These are phyloP conservation scores for Philonicus albiceps DNA, from an alignment of 2,888 invertebrate species.

Conservation along the genomic window DNA sequence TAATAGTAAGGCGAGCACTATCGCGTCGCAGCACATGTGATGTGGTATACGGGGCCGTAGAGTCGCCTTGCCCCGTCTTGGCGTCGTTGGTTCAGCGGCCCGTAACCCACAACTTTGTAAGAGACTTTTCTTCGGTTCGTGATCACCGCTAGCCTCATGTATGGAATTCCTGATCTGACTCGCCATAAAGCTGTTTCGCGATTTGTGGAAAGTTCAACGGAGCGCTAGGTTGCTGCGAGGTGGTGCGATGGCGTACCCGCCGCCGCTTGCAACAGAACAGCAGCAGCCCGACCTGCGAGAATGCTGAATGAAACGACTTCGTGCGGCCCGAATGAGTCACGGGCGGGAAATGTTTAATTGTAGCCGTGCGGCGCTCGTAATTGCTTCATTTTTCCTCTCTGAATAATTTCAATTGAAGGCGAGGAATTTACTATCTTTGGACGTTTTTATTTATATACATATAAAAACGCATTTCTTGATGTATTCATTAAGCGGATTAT, in stretches of 20 bases:
- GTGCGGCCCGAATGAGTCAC: background rate
- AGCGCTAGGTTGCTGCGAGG: background rate
- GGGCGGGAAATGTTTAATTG: conserved; percentile 34
- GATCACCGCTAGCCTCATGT: conserved; percentile 2
- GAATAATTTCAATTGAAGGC: conserved; percentile 3
- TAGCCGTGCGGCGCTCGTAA: conserved; percentile 1
- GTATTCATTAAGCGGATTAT: background rate
- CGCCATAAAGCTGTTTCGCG: background rate
- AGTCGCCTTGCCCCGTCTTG: background rate
- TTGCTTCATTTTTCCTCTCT: conserved; percentile 9
- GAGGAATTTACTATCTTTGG: conserved; percentile 32
- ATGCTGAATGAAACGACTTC: conserved; percentile 17
- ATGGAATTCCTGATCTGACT: background rate
- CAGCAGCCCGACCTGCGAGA: background rate
- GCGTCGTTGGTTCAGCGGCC: conserved; percentile 3
- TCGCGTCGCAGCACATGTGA: background rate
- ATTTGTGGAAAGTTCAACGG: background rate
- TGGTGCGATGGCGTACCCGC: background rate
- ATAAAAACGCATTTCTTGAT: background rate
- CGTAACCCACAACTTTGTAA: conserved; percentile 3
- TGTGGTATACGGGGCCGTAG: background rate
- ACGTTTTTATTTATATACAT: background rate
- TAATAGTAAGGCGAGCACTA: background rate
- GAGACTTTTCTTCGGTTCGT: background rate
- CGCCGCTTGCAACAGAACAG: background rate